phyloP scores from a whole-genome alignment of 1,140 invertebrate species.

The Phortica variegata region DNA sequence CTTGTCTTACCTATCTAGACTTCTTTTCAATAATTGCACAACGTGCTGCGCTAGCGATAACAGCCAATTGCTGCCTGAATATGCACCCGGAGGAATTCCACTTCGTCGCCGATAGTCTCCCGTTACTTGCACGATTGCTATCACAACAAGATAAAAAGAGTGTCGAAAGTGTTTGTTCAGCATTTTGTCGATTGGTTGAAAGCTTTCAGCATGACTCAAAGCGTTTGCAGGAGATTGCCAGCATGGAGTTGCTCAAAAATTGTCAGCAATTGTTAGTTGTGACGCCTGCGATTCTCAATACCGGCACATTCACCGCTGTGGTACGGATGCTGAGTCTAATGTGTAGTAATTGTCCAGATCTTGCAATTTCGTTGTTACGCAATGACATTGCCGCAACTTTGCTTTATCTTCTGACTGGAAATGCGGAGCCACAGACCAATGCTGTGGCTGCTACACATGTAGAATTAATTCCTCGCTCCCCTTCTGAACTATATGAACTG shows the following conservation, averaged over 20 bases:
- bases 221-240: constrained; percentile 92
- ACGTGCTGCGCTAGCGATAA: constrained; percentile 89
- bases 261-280: constrained; percentile 90
- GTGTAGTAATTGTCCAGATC: constrained; percentile 90
- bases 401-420: constrained; percentile 86
- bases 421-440: constrained; percentile 60
- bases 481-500: constrained; percentile 95
- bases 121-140: constrained; percentile 78
- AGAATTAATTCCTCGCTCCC: constrained; percentile 84
- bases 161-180: constrained; percentile 94
- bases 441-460: constrained; percentile 61
- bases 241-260: constrained; percentile 87
- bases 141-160: constrained; percentile 97
- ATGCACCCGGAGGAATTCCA: constrained; percentile 91
- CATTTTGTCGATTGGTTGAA: constrained; percentile 94
- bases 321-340: constrained; percentile 93
- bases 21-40: constrained; percentile 98
- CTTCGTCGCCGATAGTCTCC: constrained; percentile 84
- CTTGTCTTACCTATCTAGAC: constrained; percentile 94
- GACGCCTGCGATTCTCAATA: constrained; percentile 88
- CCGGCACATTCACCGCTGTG: constrained; percentile 93
- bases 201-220: constrained; percentile 92
- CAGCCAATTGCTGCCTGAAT: constrained; percentile 96
- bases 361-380: constrained; percentile 86
- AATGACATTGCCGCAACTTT: constrained; percentile 95